phyloP scores from a whole-genome alignment of 2,113 vertebrate species.

The Bos taurus region ARS-UCD2.0 NC_037336.1:57042501-57043000 shows the following conservation, averaged over 20 bases:
- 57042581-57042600: background rate
- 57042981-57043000: background rate
- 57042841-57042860: background rate
- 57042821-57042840: background rate
- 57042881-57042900: background rate
- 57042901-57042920: background rate
- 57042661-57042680: background rate
- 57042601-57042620: background rate
- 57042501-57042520: background rate
- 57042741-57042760: background rate
- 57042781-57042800: background rate
- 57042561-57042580: background rate
- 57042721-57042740: background rate
- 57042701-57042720: background rate
- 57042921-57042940: background rate
- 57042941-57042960: background rate
- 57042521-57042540: no score
- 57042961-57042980: background rate
- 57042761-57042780: constrained; percentile 21
- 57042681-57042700: background rate
- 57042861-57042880: background rate
- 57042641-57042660: background rate
- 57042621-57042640: background rate
- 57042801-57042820: background rate
- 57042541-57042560: background rate